Evolutionary conservation across 2,113 vertebrate species (phyloP), one percentile per base, ranked within the genome.

Genomic region (Synodontis membranacea): DNA sequence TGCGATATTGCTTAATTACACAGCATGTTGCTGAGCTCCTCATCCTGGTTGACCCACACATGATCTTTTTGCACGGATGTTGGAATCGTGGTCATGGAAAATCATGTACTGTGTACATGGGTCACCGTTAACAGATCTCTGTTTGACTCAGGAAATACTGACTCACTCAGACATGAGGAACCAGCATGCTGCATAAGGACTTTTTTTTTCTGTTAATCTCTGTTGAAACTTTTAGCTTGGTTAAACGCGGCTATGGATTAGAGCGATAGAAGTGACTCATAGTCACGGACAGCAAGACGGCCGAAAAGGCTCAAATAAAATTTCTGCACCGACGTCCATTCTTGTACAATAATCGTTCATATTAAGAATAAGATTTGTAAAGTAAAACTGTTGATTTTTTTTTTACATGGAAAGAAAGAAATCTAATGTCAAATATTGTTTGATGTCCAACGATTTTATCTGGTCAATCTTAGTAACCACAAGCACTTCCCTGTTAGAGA

Each of bases 101-200:
- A 60, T 85, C 82, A 42, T 34, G 88, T 66, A 42, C 70, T 17
- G 85, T 54, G 46, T 70, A 60, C 56, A 48, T 78, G 39, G 42
- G 76, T 79, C 83, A 85, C 68, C 68, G 66, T 64, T 78, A 60
- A 48, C 60, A 66, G 62, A 86, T 83, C 85, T 84, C 48, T 60
- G 46, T 60, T 68, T 54, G 37, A 81, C 84, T 91, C 86, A 82
- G 91, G 86, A 83, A 86, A 37, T 34, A 52, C 39, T 94, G 91
- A 94, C 86, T 95, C 93, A 94, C 78, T 83, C 62, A 19, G 85
- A 75, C 88, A 66, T 87, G 74, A 82, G 79, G 76, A 86, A 85
- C 87, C 80, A 72, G 52, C 87, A 91, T 68, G 11, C 86, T 34
- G 58, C 50, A 86, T 31, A 37, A 64, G 74, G 80, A 86, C 31